These are phyloP conservation scores for Phyllostomus discolor DNA, from an alignment of 2,113 vertebrate genomes.

Conservation along the genomic window DNA sequence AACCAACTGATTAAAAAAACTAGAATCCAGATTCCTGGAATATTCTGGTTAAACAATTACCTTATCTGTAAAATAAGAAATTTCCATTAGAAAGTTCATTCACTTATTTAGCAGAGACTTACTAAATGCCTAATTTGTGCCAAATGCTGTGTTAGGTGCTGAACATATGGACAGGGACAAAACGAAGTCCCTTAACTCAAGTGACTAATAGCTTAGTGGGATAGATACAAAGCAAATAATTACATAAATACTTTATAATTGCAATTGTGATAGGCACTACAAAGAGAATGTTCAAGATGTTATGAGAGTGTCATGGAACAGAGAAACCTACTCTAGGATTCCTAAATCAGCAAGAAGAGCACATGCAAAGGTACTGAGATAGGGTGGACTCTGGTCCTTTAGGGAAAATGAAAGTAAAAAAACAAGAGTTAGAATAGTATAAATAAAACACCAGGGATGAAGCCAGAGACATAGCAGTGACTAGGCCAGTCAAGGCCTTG, in stretches of 20 bases:
- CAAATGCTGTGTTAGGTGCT: not conserved
- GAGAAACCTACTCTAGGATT: not conserved
- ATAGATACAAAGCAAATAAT: not conserved
- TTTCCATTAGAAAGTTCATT: not conserved
- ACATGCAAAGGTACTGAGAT: not conserved
- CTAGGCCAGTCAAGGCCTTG: not conserved
- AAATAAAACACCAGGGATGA: not conserved
- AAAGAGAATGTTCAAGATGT: not conserved
- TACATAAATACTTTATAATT: not conserved
- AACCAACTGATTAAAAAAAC: not conserved
- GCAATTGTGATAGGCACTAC: not conserved
- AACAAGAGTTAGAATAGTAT: not conserved
- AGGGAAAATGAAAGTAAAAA: not conserved
- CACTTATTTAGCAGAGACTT: not conserved
- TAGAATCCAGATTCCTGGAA: not conserved
- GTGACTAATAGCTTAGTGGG: not conserved
- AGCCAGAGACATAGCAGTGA: not conserved
- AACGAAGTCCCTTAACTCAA: not conserved
- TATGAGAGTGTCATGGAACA: not conserved
- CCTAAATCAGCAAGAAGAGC: not conserved
- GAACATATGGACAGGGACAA: not conserved
- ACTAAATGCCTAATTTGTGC: not conserved
- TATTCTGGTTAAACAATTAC: not conserved
- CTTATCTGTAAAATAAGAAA: not conserved
- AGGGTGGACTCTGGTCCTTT: not conserved